A percentile compares a stretch with the other conserved stretches of the same genome.
Evolutionary conservation across 1,140 invertebrate species (phyloP).

Genomic region (Pogonomyrmex barbatus): DNA sequence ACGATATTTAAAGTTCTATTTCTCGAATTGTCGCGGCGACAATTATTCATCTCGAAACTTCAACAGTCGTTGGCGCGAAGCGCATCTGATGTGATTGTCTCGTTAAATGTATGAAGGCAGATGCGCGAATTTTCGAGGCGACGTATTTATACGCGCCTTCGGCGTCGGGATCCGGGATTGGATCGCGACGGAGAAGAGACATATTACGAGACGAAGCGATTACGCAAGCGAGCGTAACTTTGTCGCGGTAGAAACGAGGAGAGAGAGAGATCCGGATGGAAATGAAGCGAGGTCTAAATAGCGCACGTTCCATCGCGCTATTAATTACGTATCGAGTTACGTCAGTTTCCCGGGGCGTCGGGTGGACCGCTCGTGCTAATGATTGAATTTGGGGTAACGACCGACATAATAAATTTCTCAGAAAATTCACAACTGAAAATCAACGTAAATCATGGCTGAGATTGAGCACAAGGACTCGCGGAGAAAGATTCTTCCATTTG

Average conservation of each 20-base stretch:
- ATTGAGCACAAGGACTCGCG: background rate
- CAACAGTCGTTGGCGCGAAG: background rate
- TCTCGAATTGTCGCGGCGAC: background rate
- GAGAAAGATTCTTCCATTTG: background rate
- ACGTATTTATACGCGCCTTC: conserved; percentile 61
- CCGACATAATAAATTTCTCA: conserved; percentile 20
- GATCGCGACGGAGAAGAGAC: conserved; percentile 55
- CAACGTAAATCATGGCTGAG: background rate
- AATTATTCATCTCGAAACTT: background rate
- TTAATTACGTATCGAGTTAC: conserved; percentile 58
- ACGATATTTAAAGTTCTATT: background rate
- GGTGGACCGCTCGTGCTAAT: conserved; percentile 25
- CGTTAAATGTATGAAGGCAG: conserved; percentile 44
- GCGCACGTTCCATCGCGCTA: conserved; percentile 42
- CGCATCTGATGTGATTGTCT: conserved; percentile 27
- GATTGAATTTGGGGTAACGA: conserved; percentile 13
- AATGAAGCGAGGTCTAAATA: conserved; percentile 58
- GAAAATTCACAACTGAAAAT: background rate
- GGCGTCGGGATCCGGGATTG: conserved; percentile 38
- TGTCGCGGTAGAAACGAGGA: conserved; percentile 35
- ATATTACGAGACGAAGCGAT: conserved; percentile 53
- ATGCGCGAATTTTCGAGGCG: conserved; percentile 61
- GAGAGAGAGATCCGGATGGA: conserved; percentile 51
- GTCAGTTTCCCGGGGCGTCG: conserved; percentile 54
- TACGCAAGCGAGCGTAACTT: conserved; percentile 53